Conservation (phyloP, 2,797 vertebrate species). For the Tarsius wallacei region DNA sequence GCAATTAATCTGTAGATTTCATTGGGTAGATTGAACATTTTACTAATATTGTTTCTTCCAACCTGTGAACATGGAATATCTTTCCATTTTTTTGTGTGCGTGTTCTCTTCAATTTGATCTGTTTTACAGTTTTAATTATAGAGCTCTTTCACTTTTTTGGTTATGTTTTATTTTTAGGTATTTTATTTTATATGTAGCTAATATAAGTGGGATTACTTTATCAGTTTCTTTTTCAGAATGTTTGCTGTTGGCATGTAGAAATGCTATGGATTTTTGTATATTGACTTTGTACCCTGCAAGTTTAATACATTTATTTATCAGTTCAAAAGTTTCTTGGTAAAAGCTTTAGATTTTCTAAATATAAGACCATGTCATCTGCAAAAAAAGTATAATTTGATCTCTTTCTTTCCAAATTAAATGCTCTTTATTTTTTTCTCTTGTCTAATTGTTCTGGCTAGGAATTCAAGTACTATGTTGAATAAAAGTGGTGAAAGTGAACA, state of each 20-base stretch:
- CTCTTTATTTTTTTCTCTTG: not conserved
- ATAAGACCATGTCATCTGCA: not conserved
- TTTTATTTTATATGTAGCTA: not conserved
- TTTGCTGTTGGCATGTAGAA: not conserved
- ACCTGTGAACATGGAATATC: not conserved
- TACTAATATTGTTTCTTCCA: not conserved
- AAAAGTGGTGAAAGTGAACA: not conserved
- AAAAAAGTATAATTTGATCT: not conserved
- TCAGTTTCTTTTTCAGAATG: not conserved
- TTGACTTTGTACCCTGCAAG: not conserved
- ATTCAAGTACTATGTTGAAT: not conserved
- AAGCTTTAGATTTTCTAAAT: not conserved
- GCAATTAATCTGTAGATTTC: not conserved
- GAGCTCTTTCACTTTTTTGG: not conserved
- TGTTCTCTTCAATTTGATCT: not conserved
- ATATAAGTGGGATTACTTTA: not conserved
- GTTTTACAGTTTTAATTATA: not conserved
- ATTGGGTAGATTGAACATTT: not conserved
- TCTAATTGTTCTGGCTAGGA: not conserved
- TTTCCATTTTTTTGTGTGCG: not conserved
- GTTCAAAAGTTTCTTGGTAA: not conserved
- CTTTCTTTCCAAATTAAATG: not conserved
- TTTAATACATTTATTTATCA: not conserved
- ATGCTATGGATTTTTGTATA: not conserved
- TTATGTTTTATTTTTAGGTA: not conserved